Conservation (phyloP, 2,797 vertebrate species). For the Pangasius mekongensis region DNA sequence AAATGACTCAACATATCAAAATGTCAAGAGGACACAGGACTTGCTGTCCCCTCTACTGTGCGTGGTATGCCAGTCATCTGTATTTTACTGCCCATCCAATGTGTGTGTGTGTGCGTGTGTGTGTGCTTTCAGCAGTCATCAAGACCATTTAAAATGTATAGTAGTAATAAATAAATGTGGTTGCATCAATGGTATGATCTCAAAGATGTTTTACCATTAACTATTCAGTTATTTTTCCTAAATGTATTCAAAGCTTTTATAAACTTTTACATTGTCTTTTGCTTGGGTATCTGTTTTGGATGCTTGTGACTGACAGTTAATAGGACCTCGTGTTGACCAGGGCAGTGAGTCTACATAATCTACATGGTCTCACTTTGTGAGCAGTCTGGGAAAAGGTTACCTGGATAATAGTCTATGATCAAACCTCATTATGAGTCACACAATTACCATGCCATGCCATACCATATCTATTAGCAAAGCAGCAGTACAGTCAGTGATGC, state of each 20-base stretch:
- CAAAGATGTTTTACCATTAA: background rate
- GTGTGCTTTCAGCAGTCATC: background rate
- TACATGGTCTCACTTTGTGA: background rate
- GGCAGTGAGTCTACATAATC: background rate
- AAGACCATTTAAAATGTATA: background rate
- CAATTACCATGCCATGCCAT: slow-evolving; percentile 16
- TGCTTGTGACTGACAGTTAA: background rate
- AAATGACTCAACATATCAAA: slow-evolving; percentile 44
- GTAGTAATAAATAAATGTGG: too few species aligned
- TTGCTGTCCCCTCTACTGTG: slow-evolving; percentile 14
- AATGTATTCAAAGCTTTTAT: background rate
- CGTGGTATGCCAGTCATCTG: slow-evolving; percentile 38
- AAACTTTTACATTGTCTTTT: background rate
- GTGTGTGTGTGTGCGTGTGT: background rate
- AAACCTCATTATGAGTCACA: slow-evolving; percentile 16
- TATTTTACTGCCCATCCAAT: background rate
- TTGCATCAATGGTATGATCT: background rate
- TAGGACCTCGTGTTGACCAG: background rate
- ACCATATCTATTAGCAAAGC: slow-evolving; percentile 14
- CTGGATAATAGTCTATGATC: background rate
- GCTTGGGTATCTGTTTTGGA: background rate
- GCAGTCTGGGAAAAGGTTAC: background rate
- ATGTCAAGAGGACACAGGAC: slow-evolving; percentile 45
- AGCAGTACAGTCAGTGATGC: slow-evolving; percentile 2
- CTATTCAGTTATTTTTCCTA: background rate